A percentile compares a stretch with the other conserved stretches of the same genome.
These are phyloP conservation scores for Oryzias javanicus DNA, from an alignment of 2,113 vertebrate species.

Conservation along the genomic window DNA sequence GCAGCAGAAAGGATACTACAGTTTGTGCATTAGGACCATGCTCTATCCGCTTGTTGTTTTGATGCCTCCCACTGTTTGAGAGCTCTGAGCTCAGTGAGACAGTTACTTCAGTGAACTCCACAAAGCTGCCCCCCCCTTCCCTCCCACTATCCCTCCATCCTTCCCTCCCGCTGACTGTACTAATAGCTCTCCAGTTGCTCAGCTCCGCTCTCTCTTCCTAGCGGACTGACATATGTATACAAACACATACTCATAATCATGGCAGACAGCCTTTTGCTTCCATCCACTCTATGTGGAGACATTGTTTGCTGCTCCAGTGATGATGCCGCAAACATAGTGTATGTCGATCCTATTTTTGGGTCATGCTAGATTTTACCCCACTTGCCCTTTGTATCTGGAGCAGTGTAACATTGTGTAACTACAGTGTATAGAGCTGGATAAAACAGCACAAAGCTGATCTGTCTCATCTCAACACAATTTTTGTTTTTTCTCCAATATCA, in stretches of 20 bases:
- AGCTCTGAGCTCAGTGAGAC: conserved; percentile 48
- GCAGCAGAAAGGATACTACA: conserved; percentile 30
- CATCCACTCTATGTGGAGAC: conserved; percentile 29
- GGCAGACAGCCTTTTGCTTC: conserved; percentile 20
- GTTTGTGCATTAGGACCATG: conserved; percentile 41
- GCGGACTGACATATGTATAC: conserved; percentile 36
- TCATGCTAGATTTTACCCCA: conserved; percentile 55
- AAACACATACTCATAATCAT: conserved; percentile 29
- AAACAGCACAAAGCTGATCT: conserved; percentile 26
- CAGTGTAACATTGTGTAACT: conserved; percentile 49
- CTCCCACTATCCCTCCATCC: conserved; percentile 27
- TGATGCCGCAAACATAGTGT: conserved; percentile 37
- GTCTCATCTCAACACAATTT: no score
- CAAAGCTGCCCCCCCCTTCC: conserved; percentile 46
- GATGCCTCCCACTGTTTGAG: conserved; percentile 66
- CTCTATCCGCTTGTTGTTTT: conserved; percentile 67
- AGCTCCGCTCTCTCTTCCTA: conserved; percentile 32
- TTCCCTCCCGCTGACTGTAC: conserved; percentile 51
- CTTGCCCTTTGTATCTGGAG: conserved; percentile 60
- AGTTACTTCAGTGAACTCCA: conserved; percentile 49
- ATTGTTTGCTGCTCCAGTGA: conserved; percentile 50
- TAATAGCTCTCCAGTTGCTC: conserved; percentile 63
- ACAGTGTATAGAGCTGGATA: conserved; percentile 19
- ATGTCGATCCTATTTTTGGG: conserved; percentile 61
- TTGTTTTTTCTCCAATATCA: no score